These are phyloP conservation scores for Ceratosolen solmsi DNA, from an alignment of 1,140 invertebrate genomes.

Conservation along the genomic window DNA sequence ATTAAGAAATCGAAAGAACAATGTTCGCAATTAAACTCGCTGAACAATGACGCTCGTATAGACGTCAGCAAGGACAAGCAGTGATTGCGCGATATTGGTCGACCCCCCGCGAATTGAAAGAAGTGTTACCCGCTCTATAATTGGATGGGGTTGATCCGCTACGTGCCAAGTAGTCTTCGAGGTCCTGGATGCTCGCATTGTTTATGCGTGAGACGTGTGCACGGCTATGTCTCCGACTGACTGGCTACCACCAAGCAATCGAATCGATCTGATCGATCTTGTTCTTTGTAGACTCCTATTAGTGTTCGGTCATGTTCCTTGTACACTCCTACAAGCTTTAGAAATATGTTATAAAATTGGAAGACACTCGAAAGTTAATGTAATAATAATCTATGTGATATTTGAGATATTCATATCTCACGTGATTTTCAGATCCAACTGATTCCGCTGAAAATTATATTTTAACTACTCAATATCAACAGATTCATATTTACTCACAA, in stretches of 20 bases:
- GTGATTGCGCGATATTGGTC: conserved; percentile 69
- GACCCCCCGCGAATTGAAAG: conserved; percentile 70
- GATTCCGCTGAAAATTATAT: too few species aligned
- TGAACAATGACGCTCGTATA: conserved; percentile 69
- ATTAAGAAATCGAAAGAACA: conserved; percentile 62
- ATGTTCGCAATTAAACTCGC: conserved; percentile 70
- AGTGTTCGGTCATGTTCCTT: too few species aligned
- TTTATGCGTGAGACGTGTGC: conserved; percentile 56
- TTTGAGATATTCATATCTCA: too few species aligned
- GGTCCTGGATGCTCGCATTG: conserved; percentile 66
- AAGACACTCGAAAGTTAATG: neutral
- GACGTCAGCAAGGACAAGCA: conserved; percentile 69
- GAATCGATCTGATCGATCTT: neutral
- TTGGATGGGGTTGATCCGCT: conserved; percentile 67
- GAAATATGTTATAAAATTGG: neutral
- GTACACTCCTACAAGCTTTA: too few species aligned
- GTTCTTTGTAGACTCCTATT: too few species aligned
- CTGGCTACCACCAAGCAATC: conserved; percentile 45
- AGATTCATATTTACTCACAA: neutral
- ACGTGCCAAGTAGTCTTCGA: conserved; percentile 72
- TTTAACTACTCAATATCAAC: too few species aligned
- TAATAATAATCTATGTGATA: too few species aligned
- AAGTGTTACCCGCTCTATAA: conserved; percentile 69
- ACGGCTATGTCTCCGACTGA: conserved; percentile 34
- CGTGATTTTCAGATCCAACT: too few species aligned